phyloP scores from a whole-genome alignment of 2,797 vertebrate genomes.

The Neomorphus geoffroyi region DNA sequence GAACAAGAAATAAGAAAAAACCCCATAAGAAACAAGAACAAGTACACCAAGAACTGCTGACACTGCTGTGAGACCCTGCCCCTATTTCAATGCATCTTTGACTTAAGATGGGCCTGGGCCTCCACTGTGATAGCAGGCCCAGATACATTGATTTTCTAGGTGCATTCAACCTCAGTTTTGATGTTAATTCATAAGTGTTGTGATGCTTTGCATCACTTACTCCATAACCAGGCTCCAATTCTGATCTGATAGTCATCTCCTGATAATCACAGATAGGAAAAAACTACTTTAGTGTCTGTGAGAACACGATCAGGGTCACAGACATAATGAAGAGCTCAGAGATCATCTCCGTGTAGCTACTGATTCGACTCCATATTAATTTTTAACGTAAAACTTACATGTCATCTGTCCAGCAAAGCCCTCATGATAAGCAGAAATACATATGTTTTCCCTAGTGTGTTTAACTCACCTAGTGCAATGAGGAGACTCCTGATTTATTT shows the following conservation, averaged over 20 bases:
- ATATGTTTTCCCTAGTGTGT: not conserved
- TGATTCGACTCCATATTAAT: not conserved
- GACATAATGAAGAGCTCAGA: not conserved
- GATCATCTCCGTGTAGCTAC: not conserved
- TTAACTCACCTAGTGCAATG: not conserved
- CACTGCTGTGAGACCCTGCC: rapidly evolving
- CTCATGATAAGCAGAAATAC: not conserved
- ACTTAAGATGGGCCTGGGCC: not conserved
- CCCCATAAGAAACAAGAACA: not conserved
- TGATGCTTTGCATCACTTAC: not conserved
- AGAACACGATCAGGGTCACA: not conserved
- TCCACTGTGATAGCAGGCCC: not conserved
- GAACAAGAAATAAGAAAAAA: not conserved
- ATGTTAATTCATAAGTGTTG: not conserved
- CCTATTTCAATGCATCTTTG: not conserved
- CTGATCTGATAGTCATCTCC: not conserved
- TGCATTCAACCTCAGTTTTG: not conserved
- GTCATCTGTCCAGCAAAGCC: not conserved
- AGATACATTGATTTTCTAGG: not conserved
- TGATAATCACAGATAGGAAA: not conserved
- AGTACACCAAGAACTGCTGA: not conserved
- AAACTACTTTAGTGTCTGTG: not conserved
- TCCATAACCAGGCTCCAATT: not conserved
- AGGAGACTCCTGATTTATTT: not conserved
- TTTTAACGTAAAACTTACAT: not conserved